Evolutionary conservation across 2,888 invertebrate species (phyloP).

Genomic region (Nezara viridula): DNA sequence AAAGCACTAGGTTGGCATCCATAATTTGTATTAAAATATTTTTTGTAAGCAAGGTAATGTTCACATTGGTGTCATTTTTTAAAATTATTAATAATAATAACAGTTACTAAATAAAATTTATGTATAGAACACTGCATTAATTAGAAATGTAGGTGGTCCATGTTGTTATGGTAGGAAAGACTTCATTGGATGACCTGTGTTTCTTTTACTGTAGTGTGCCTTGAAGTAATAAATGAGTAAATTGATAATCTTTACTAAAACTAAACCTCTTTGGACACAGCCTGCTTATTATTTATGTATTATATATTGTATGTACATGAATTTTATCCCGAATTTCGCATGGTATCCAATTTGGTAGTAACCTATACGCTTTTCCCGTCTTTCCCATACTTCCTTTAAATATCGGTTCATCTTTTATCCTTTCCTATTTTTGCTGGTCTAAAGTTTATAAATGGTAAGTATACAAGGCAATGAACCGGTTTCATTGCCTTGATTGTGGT

Average conservation of each 20-base stretch:
- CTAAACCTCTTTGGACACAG: conserved; percentile 34
- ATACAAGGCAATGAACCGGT: conserved; percentile 15
- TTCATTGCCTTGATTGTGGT: not conserved
- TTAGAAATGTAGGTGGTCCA: conserved; percentile 12
- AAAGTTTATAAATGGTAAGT: not conserved
- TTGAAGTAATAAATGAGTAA: not conserved
- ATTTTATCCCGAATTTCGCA: not conserved
- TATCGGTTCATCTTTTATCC: not conserved
- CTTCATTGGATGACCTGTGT: conserved; percentile 30
- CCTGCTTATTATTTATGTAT: conserved; percentile 25
- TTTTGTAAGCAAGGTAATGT: conserved; percentile 29
- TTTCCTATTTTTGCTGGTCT: not conserved
- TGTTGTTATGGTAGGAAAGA: conserved; percentile 41
- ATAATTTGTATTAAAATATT: not conserved
- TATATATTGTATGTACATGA: conserved; percentile 2
- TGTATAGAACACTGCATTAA: not conserved
- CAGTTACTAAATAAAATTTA: not conserved
- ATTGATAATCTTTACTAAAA: not conserved
- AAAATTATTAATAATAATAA: not conserved
- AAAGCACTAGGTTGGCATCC: not conserved
- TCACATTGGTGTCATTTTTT: not conserved
- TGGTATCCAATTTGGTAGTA: conserved; percentile 15
- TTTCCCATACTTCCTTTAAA: not conserved
- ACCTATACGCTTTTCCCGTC: conserved; percentile 5
- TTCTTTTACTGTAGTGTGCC: conserved; percentile 10